A percentile compares a stretch with the other conserved stretches of the same genome.
Conservation (phyloP, 2,113 vertebrate genomes). For the pig (Sus scrofa) region T2T-Sscrofa CM000830.6:24244001-24244500, state of each 20-base stretch:
- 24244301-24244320: constrained; percentile 53
- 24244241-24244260: constrained; percentile 6
- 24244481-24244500: constrained; percentile 21
- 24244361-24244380: constrained; percentile 53
- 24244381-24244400: constrained; percentile 55
- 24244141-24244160: neutral
- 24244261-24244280: constrained; percentile 18
- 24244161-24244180: neutral
- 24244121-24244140: neutral
- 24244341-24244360: constrained; percentile 62
- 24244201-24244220: neutral
- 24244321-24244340: constrained; percentile 31
- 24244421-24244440: constrained; percentile 40
- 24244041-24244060: neutral
- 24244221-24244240: neutral
- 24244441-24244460: constrained; percentile 55
- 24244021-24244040: neutral
- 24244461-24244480: constrained; percentile 45
- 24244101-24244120: neutral
- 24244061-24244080: neutral
- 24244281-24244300: constrained; percentile 13
- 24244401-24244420: constrained; percentile 38
- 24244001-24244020: neutral
- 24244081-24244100: constrained; percentile 18
- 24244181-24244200: neutral